phyloP scores from a whole-genome alignment of 1,140 invertebrate genomes.

The Homalodisca vitripennis region DNA sequence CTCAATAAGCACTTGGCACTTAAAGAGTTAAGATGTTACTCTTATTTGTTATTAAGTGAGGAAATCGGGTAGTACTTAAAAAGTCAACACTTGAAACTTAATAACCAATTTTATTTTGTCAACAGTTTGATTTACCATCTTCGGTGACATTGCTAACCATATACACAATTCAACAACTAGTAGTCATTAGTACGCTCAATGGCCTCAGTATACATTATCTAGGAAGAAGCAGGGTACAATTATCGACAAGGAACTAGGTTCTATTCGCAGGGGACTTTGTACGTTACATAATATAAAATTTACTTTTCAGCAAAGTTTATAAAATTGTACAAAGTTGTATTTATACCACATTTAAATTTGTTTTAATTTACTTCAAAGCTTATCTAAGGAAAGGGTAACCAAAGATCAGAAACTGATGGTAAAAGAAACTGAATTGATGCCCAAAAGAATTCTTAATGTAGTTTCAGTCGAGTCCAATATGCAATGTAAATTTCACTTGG shows the following conservation, averaged over 20 bases:
- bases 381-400: background rate
- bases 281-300: background rate
- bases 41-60: background rate
- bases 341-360: background rate
- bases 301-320: background rate
- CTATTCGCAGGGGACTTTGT: conserved; percentile 10
- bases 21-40: too few species aligned
- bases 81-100: background rate
- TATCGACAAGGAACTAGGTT: conserved; percentile 13
- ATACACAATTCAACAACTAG: conserved; percentile 28
- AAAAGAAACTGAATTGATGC: conserved; percentile 23
- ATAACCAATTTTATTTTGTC: conserved; percentile 30
- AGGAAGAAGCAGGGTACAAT: conserved; percentile 2
- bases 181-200: background rate
- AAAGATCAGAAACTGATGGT: conserved; percentile 19
- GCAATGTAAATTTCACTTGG: background rate
- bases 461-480: conserved; percentile 21
- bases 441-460: background rate
- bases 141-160: background rate
- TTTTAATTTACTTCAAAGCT: background rate
- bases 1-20: too few species aligned
- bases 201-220: background rate
- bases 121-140: conserved; percentile 32
- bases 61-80: background rate
- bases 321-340: background rate